Conservation (phyloP, 2,797 vertebrate species). For the Scolopax bukidnonensis region DNA sequence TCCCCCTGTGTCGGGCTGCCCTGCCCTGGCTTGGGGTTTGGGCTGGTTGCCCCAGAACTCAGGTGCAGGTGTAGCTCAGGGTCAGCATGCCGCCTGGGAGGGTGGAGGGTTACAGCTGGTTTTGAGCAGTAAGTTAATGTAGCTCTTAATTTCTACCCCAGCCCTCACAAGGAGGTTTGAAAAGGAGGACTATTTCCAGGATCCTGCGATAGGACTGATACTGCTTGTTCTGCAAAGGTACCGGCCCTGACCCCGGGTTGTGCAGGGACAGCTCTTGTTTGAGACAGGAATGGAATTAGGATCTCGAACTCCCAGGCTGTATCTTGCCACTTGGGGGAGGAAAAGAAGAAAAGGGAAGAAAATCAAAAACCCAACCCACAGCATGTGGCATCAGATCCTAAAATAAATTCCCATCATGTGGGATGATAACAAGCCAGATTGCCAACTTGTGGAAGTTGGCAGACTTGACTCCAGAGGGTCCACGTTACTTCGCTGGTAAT, state of each 20-base stretch:
- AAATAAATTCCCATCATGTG: conserved; percentile 59
- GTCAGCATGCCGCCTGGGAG: background rate
- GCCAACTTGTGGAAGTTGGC: background rate
- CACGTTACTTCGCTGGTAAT: conserved; percentile 17
- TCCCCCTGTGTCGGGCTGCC: fast-evolving
- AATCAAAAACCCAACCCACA: background rate
- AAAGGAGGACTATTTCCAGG: background rate
- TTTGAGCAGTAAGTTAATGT: background rate
- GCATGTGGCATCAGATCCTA: conserved; percentile 40
- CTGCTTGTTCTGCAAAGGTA: background rate
- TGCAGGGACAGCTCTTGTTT: background rate
- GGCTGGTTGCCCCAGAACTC: too few species aligned
- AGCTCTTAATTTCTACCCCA: background rate
- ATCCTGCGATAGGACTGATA: background rate
- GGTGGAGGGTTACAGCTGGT: fast-evolving
- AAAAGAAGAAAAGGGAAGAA: background rate
- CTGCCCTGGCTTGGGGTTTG: background rate
- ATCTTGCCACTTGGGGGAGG: background rate
- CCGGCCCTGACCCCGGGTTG: background rate
- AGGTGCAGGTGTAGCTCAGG: background rate
- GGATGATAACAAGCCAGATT: conserved; percentile 54
- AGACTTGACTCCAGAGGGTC: conserved; percentile 32
- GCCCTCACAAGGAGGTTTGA: background rate
- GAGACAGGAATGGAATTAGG: background rate
- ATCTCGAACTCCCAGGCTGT: background rate